Conservation (phyloP, 92 coral and sea anemone genomes). For the Ricordea florida region DNA sequence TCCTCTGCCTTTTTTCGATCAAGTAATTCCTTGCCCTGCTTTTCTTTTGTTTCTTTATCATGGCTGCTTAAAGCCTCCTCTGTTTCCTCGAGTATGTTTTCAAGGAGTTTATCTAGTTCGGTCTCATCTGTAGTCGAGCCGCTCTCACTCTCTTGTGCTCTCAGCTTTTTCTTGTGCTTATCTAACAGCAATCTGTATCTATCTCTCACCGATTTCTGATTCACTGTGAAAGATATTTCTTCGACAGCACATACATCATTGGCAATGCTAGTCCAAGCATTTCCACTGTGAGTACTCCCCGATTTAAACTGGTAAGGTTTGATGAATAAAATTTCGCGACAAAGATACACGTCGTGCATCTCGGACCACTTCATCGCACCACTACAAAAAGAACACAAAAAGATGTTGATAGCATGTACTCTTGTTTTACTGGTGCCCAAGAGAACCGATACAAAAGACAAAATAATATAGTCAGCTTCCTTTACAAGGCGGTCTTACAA, state of each 20-base stretch:
- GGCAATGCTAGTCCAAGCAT: conserved; percentile 50
- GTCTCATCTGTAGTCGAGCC: conserved; percentile 44
- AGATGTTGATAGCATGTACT: conserved; percentile 4
- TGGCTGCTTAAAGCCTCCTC: conserved; percentile 40
- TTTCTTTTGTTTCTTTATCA: conserved; percentile 46
- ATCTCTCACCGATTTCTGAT: conserved; percentile 53
- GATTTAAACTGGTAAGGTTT: conserved; percentile 56
- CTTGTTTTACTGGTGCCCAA: too few species aligned
- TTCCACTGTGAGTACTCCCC: conserved; percentile 51
- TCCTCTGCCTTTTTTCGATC: conserved; percentile 48
- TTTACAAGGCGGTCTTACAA: too few species aligned
- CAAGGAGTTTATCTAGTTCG: conserved; percentile 46
- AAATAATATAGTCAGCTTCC: too few species aligned
- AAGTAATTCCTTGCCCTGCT: conserved; percentile 30
- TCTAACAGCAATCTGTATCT: conserved; percentile 42
- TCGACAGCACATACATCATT: conserved; percentile 36
- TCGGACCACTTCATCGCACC: conserved; percentile 53
- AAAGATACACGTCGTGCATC: conserved; percentile 48
- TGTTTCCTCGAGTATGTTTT: conserved; percentile 42
- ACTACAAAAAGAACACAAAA: conserved; percentile 35
- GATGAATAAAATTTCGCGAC: conserved; percentile 53
- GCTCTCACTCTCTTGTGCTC: conserved; percentile 35
- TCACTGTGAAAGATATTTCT: conserved; percentile 44
- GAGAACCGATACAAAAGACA: too few species aligned
- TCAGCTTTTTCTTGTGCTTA: conserved; percentile 33